Evolutionary conservation across 1,140 invertebrate species (phyloP).

Genomic region (Leucophenga varia): DNA sequence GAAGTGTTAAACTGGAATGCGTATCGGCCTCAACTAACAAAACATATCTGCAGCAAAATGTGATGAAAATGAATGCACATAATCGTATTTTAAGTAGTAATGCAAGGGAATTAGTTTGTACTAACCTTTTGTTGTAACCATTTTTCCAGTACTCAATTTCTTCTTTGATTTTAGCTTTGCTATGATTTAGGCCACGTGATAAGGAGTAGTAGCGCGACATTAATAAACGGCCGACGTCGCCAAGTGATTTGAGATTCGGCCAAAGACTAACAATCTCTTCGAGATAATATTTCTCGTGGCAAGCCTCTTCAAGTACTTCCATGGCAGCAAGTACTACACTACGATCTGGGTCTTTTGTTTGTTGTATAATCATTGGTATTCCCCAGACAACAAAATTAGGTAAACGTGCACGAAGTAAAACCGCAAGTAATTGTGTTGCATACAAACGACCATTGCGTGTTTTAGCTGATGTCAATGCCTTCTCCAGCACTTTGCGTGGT

Average conservation of each 20-base stretch:
- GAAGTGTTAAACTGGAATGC: conserved; percentile 82
- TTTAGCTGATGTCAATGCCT: conserved; percentile 62
- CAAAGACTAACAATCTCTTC: conserved; percentile 74
- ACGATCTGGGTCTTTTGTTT: conserved; percentile 78
- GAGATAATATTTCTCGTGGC: conserved; percentile 77
- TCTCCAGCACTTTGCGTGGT: conserved; percentile 72
- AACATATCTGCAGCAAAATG: conserved; percentile 69
- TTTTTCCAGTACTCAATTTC: conserved; percentile 78
- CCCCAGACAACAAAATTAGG: conserved; percentile 76
- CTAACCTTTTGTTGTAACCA: conserved; percentile 70
- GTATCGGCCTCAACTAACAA: conserved; percentile 83
- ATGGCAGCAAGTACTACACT: conserved; percentile 76
- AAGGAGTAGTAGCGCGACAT: conserved; percentile 81
- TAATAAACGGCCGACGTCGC: conserved; percentile 80
- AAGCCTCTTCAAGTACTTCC: conserved; percentile 87
- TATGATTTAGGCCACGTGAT: conserved; percentile 68
- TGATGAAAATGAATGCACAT: background rate
- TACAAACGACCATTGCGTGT: conserved; percentile 79
- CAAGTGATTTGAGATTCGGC: conserved; percentile 74
- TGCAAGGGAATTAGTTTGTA: too few relatives aligned
- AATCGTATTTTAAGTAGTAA: too few relatives aligned
- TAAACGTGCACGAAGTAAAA: conserved; percentile 75
- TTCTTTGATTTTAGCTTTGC: conserved; percentile 67
- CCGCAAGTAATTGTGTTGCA: conserved; percentile 84
- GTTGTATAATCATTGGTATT: conserved; percentile 75